Conservation (phyloP, 1,140 invertebrate species). For the Ostrea denselamellosa region DNA sequence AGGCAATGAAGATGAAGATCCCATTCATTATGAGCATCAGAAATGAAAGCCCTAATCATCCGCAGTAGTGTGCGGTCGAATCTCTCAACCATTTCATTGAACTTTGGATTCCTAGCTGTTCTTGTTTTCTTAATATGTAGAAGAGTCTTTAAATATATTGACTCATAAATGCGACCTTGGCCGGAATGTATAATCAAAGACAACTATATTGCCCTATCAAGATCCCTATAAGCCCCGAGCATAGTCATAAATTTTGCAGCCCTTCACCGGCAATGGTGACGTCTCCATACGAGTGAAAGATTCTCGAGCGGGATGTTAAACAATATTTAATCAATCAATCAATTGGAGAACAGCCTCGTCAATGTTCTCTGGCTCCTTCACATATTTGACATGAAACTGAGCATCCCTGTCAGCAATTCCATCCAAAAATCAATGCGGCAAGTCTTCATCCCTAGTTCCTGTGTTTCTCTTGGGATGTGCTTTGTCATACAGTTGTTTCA, state of each 20-base stretch:
- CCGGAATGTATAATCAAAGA: conserved; percentile 45
- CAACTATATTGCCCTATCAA: conserved; percentile 26
- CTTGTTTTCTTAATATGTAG: conserved; percentile 30
- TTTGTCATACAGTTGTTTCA: too few species aligned
- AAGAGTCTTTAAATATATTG: too few species aligned
- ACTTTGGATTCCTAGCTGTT: conserved; percentile 1
- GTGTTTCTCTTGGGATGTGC: too few species aligned
- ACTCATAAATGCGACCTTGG: conserved; percentile 18
- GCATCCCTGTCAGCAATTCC: conserved; percentile 14
- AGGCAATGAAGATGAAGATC: neutral
- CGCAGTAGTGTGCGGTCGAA: neutral
- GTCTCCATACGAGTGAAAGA: too few species aligned
- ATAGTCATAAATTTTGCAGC: too few species aligned
- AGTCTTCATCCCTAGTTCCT: neutral
- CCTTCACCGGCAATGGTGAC: too few species aligned
- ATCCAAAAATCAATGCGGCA: conserved; percentile 27
- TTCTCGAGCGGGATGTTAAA: too few species aligned
- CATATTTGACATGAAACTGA: conserved; percentile 35
- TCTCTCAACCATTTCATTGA: neutral
- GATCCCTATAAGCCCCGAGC: too few species aligned
- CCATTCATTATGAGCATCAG: neutral
- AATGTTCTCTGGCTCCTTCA: conserved; percentile 32
- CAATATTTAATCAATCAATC: too few species aligned
- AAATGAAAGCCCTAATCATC: neutral
- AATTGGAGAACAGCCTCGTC: neutral